Conservation (phyloP, 2,113 vertebrate species). For the Cyanistes caeruleus region DNA sequence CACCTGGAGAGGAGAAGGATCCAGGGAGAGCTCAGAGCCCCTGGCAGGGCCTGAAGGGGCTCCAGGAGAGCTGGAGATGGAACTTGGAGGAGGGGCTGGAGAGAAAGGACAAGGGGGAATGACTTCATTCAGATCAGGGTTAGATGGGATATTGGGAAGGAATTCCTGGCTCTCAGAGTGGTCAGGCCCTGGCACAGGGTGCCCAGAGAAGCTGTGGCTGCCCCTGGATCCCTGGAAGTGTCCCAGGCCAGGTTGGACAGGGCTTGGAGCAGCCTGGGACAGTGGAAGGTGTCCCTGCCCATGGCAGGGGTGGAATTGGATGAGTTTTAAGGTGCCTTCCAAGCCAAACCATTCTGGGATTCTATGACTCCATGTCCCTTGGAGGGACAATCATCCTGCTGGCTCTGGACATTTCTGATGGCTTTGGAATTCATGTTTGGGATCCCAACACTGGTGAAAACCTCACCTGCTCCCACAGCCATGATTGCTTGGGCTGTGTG, state of each 20-base stretch:
- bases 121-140: rapidly evolving
- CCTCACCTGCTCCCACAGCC: rapidly evolving
- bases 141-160: too few relatives aligned
- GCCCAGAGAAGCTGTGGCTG: not conserved
- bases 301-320: rapidly evolving
- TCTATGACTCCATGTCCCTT: rapidly evolving
- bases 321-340: rapidly evolving
- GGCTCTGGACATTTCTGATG: not conserved
- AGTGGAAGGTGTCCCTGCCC: not conserved
- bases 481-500: rapidly evolving
- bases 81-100: not conserved
- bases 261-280: rapidly evolving
- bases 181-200: rapidly evolving
- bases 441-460: rapidly evolving
- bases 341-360: not conserved
- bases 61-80: not conserved
- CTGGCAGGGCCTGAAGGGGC: rapidly evolving
- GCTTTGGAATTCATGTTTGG: not conserved
- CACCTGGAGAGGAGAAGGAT: not conserved
- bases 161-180: rapidly evolving
- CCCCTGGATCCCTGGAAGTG: not conserved
- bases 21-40: not conserved
- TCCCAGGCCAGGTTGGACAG: rapidly evolving
- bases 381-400: rapidly evolving
- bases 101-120: not conserved